These are phyloP conservation scores for Heliconius eleuchia DNA, from an alignment of 1,140 invertebrate genomes.

Conservation along the genomic window DNA sequence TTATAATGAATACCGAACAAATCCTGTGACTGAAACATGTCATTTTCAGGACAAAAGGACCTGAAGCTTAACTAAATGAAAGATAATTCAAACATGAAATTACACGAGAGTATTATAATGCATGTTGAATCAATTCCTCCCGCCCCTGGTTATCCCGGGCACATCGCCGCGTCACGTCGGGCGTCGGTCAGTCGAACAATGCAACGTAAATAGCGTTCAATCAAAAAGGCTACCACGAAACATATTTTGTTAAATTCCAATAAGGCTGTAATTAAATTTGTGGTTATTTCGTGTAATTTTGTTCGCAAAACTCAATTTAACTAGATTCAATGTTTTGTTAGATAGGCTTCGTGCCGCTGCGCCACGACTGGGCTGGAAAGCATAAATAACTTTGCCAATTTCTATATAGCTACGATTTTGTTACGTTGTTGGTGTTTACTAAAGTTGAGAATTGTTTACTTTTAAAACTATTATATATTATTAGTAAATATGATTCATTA, in stretches of 20 bases:
- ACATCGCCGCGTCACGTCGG: neutral
- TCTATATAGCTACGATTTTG: too few species aligned
- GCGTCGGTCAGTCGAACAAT: constrained; percentile 14
- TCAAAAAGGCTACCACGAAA: constrained; percentile 21
- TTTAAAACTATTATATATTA: too few species aligned
- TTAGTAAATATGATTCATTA: too few species aligned
- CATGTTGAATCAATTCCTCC: neutral
- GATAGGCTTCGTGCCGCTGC: too few species aligned
- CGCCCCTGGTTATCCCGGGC: neutral
- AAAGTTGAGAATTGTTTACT: too few species aligned
- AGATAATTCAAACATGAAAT: neutral
- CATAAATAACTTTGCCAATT: too few species aligned
- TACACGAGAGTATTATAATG: neutral
- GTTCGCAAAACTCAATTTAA: neutral
- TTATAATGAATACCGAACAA: neutral
- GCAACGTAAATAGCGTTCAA: neutral
- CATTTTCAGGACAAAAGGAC: neutral
- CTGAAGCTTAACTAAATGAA: neutral
- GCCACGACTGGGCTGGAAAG: too few species aligned
- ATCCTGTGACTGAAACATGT: neutral
- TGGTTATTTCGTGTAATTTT: neutral
- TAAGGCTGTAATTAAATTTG: constrained; percentile 17
- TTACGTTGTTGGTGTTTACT: too few species aligned
- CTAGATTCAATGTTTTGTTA: too few species aligned
- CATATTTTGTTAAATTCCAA: constrained; percentile 23